phyloP scores from a whole-genome alignment of 2,888 invertebrate genomes.

The Ditula angustiorana region DNA sequence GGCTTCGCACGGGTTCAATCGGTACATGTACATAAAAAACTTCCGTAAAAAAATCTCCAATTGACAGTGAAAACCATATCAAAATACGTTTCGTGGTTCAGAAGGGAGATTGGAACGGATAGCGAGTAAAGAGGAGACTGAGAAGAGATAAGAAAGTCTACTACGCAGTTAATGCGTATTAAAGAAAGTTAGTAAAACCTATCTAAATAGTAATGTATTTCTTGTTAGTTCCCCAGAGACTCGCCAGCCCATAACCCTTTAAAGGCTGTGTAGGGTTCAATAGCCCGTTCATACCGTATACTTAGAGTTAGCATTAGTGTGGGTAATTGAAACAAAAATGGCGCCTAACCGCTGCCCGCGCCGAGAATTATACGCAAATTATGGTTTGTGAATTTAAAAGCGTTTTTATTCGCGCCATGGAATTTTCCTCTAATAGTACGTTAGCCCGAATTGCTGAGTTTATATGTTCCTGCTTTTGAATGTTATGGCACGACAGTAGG shows the following conservation, averaged over 20 bases:
- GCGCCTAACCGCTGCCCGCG: slow-evolving; percentile 28
- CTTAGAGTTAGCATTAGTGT: slow-evolving; percentile 21
- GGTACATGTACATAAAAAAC: too few species aligned
- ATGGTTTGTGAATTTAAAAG: slow-evolving; percentile 23
- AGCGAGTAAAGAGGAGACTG: too few species aligned
- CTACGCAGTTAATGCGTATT: too few species aligned
- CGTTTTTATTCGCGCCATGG: slow-evolving; percentile 32
- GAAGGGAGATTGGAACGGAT: too few species aligned
- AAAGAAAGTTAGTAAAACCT: too few species aligned
- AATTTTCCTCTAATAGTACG: slow-evolving; percentile 23
- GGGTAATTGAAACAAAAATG: slow-evolving; percentile 36
- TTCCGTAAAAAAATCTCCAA: too few species aligned
- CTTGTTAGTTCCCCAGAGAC: not conserved
- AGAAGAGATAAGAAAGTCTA: too few species aligned
- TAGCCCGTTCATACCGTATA: slow-evolving; percentile 10
- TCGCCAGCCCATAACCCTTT: not conserved
- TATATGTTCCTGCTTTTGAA: not conserved
- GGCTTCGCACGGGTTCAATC: too few species aligned
- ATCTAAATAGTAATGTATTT: not conserved
- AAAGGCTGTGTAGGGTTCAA: not conserved
- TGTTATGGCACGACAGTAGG: not conserved
- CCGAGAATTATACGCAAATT: slow-evolving; percentile 23
- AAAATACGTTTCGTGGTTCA: too few species aligned
- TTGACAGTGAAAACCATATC: too few species aligned
- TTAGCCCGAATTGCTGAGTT: not conserved